Evolutionary conservation across 2,113 vertebrate genomes (phyloP).

Genomic region (Myanophis thanlyinensis): DNA sequence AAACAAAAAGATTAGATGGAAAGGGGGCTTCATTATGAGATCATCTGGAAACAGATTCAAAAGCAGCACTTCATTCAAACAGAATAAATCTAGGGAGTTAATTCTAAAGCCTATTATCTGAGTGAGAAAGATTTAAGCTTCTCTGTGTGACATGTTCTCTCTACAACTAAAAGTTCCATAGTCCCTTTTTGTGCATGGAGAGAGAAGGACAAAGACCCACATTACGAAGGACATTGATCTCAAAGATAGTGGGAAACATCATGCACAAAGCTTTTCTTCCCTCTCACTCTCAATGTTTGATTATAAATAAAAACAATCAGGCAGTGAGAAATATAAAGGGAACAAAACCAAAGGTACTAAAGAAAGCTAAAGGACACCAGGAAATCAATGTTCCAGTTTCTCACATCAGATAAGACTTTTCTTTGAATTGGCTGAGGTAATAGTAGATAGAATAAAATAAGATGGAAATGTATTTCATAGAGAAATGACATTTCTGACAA

Average conservation of each 20-base stretch:
- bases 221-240: not conserved
- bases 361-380: not conserved
- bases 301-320: not conserved
- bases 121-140: not conserved
- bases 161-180: not conserved
- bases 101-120: not conserved
- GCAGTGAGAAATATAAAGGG: not conserved
- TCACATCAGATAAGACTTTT: not conserved
- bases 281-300: not conserved
- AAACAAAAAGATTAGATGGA: not conserved
- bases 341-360: not conserved
- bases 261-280: not conserved
- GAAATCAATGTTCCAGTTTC: not conserved
- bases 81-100: not conserved
- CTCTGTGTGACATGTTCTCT: not conserved
- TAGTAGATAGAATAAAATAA: not conserved
- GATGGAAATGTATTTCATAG: not conserved
- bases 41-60: not conserved
- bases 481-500: not conserved
- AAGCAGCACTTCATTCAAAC: not conserved
- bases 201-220: not conserved
- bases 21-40: not conserved
- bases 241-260: not conserved
- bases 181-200: not conserved
- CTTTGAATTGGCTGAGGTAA: not conserved